phyloP scores from a whole-genome alignment of 2,888 invertebrate genomes.

The Parnassius mnemosyne region DNA sequence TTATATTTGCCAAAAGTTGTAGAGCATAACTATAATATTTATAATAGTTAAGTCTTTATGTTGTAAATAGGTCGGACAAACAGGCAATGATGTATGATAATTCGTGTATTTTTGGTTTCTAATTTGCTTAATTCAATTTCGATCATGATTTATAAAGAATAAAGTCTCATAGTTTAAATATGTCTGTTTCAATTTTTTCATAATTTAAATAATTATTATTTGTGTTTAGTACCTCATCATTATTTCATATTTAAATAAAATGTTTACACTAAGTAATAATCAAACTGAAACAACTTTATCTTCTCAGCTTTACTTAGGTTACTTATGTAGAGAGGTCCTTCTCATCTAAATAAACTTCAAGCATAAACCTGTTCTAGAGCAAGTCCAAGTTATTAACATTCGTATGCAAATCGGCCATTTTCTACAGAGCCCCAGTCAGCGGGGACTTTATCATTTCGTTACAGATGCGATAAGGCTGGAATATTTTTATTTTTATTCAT shows the following conservation, averaged over 20 bases:
- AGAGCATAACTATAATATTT: no score
- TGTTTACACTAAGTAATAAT: slow-evolving; percentile 6
- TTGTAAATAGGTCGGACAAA: no score
- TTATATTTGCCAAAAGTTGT: no score
- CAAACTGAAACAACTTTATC: slow-evolving; percentile 19
- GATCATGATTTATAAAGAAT: no score
- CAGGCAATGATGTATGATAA: no score
- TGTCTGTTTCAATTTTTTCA: no score
- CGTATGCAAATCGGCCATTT: slow-evolving; percentile 71
- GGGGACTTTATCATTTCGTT: slow-evolving; percentile 63
- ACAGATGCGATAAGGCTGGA: slow-evolving; percentile 58
- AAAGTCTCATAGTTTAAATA: no score
- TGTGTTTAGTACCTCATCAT: not conserved
- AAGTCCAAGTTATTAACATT: slow-evolving; percentile 71
- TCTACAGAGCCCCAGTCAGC: slow-evolving; percentile 57
- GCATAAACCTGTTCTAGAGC: slow-evolving; percentile 44
- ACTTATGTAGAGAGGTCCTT: slow-evolving; percentile 24
- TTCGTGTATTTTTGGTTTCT: no score
- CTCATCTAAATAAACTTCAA: slow-evolving; percentile 30
- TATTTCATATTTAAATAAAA: not conserved
- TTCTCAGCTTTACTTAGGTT: slow-evolving; percentile 17
- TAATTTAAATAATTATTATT: no score
- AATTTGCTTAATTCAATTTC: no score
- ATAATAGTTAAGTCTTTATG: no score
- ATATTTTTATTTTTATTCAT: slow-evolving; percentile 48